These are phyloP conservation scores for Habropoda laboriosa DNA, from an alignment of 1,140 invertebrate genomes.

Conservation along the genomic window DNA sequence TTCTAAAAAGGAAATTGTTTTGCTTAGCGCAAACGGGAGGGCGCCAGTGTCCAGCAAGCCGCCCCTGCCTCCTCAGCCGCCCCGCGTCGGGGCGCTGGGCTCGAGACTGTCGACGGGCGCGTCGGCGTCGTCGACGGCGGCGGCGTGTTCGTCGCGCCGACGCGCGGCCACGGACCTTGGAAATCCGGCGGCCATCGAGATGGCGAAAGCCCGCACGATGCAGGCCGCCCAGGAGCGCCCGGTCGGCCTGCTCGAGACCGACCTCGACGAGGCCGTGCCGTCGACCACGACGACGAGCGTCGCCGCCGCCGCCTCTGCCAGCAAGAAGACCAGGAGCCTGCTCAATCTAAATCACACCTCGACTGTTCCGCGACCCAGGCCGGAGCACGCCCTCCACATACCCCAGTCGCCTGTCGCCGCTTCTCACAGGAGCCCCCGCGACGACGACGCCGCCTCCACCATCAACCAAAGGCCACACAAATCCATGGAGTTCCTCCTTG, in stretches of 20 bases:
- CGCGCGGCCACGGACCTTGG: slow-evolving; percentile 80
- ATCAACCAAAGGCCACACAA: slow-evolving; percentile 87
- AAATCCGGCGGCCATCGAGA: slow-evolving; percentile 80
- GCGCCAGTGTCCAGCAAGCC: slow-evolving; percentile 80
- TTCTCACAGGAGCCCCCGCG: slow-evolving; percentile 69
- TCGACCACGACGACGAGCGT: slow-evolving; percentile 61
- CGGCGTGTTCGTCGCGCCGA: slow-evolving; percentile 78
- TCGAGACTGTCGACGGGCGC: slow-evolving; percentile 69
- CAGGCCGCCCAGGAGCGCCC: slow-evolving; percentile 78
- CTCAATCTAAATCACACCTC: slow-evolving; percentile 87
- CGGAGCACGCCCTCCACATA: slow-evolving; percentile 77
- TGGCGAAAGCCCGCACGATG: slow-evolving; percentile 81
- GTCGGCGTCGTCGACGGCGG: slow-evolving; percentile 50
- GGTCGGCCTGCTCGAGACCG: slow-evolving; percentile 91
- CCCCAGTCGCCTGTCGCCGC: slow-evolving; percentile 76
- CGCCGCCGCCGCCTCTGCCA: slow-evolving; percentile 69
- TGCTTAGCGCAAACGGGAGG: slow-evolving; percentile 74
- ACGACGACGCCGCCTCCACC: slow-evolving; percentile 71
- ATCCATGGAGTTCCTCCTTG: slow-evolving; percentile 96
- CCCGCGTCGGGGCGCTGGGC: slow-evolving; percentile 67
- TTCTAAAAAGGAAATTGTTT: no score
- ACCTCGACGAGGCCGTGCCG: slow-evolving; percentile 86
- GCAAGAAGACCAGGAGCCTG: slow-evolving; percentile 89
- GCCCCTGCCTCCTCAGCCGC: slow-evolving; percentile 78
- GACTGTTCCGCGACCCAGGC: slow-evolving; percentile 62